Percentiles rank a stretch among this genome's conserved stretches.
Evolutionary conservation across 2,797 vertebrate genomes (phyloP).

Genomic region (Oryzias dopingdopingensis): DNA sequence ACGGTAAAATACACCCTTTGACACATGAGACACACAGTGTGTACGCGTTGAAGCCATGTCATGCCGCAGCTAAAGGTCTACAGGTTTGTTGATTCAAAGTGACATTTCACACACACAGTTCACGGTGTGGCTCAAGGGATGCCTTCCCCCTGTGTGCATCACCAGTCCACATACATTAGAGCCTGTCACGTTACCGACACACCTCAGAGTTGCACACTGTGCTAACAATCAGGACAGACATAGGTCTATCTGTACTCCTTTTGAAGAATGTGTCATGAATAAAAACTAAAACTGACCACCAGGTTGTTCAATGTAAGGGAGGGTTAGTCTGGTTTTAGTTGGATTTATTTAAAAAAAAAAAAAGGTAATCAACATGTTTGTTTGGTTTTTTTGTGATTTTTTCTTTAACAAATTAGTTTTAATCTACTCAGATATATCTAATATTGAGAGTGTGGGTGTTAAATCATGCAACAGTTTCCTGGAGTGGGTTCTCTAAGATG

Average conservation of each 20-base stretch:
- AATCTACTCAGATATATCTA: too few relatives aligned
- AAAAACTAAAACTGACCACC: too few relatives aligned
- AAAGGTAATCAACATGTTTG: too few relatives aligned
- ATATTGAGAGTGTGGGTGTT: too few relatives aligned
- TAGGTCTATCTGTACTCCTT: neutral
- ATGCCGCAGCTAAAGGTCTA: slow-evolving; percentile 10
- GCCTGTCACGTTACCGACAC: slow-evolving; percentile 27
- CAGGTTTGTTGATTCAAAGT: slow-evolving; percentile 57
- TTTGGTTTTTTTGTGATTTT: too few relatives aligned
- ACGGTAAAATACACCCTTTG: slow-evolving; percentile 8
- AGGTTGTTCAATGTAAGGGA: too few relatives aligned
- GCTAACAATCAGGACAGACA: slow-evolving; percentile 12
- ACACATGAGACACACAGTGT: neutral
- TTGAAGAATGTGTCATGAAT: neutral
- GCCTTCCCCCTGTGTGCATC: slow-evolving; percentile 35
- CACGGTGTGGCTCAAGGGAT: slow-evolving; percentile 35
- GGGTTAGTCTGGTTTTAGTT: too few relatives aligned
- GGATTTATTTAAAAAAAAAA: too few relatives aligned
- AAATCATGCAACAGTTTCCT: neutral
- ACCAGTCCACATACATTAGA: slow-evolving; percentile 53
- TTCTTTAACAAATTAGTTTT: too few relatives aligned
- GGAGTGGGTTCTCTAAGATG: neutral
- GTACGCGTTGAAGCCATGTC: slow-evolving; percentile 2
- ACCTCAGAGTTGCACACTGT: slow-evolving; percentile 15
- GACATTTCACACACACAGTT: slow-evolving; percentile 66